These are phyloP conservation scores for Melitaea cinxia DNA, from an alignment of 1,140 invertebrate genomes.

Conservation along the genomic window DNA sequence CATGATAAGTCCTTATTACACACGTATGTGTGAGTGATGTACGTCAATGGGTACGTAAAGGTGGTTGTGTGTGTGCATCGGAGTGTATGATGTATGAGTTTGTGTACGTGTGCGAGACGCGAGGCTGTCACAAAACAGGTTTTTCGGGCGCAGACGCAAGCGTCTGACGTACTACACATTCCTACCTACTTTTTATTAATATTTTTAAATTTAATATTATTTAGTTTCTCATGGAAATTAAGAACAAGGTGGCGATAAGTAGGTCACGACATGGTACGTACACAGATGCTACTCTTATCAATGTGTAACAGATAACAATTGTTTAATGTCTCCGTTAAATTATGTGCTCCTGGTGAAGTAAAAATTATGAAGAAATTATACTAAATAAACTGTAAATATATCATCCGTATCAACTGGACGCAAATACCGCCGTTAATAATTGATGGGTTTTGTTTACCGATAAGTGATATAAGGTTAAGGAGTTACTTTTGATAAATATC, in stretches of 20 bases:
- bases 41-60: too few relatives aligned
- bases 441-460: too few relatives aligned
- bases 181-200: slow-evolving; percentile 34
- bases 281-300: slow-evolving; percentile 15
- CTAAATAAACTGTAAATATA: too few relatives aligned
- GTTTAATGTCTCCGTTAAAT: neutral
- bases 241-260: slow-evolving; percentile 45
- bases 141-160: slow-evolving; percentile 37
- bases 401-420: too few relatives aligned
- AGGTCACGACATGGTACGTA: slow-evolving; percentile 25
- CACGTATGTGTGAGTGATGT: too few relatives aligned
- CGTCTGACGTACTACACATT: slow-evolving; percentile 23
- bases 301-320: slow-evolving; percentile 13
- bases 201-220: slow-evolving; percentile 33
- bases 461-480: too few relatives aligned
- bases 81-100: too few relatives aligned
- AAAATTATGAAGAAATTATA: too few relatives aligned
- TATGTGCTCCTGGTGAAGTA: neutral
- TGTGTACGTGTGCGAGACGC: slow-evolving; percentile 6
- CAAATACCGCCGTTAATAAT: too few relatives aligned
- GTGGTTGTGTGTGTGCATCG: too few relatives aligned
- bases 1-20: too few relatives aligned
- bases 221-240: slow-evolving; percentile 39
- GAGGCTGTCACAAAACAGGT: slow-evolving; percentile 38
- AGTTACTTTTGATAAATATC: too few relatives aligned